These are phyloP conservation scores for Agriopis aurantiaria DNA, from an alignment of 2,888 invertebrate genomes.

Conservation along the genomic window DNA sequence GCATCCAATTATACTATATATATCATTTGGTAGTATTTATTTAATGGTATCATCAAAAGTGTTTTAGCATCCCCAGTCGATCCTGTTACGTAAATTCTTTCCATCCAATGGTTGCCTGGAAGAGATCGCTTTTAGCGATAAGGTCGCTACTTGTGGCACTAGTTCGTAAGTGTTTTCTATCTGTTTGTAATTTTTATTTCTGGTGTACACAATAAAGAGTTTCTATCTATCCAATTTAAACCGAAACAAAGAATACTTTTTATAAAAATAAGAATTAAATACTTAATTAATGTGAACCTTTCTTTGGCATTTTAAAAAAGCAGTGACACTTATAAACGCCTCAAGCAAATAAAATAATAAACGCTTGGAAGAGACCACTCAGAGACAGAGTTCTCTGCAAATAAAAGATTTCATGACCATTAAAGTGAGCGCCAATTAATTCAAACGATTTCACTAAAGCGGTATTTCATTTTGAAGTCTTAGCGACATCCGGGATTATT, in stretches of 20 bases:
- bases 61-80: too few relatives aligned
- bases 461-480: slow-evolving; percentile 12
- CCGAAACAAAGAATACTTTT: not conserved
- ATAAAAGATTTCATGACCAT: slow-evolving; percentile 21
- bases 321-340: slow-evolving; percentile 17
- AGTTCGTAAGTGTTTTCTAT: too few relatives aligned
- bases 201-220: too few relatives aligned
- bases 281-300: not conserved
- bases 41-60: too few relatives aligned
- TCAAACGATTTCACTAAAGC: slow-evolving; percentile 16
- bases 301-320: not conserved
- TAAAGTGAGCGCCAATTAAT: slow-evolving; percentile 28
- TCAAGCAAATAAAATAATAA: slow-evolving; percentile 1
- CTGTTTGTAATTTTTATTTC: too few relatives aligned
- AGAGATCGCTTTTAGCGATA: too few relatives aligned
- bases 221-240: not conserved
- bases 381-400: slow-evolving; percentile 6
- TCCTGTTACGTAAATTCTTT: too few relatives aligned
- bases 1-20: not conserved
- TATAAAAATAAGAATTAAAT: not conserved
- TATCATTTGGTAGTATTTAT: too few relatives aligned
- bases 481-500: slow-evolving; percentile 19
- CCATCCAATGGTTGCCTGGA: too few relatives aligned
- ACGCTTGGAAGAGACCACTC: slow-evolving; percentile 22
- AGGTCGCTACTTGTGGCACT: too few relatives aligned